Evolutionary conservation across 2,113 vertebrate species (phyloP), one percentile per base, ranked within the genome.

Genomic region (Phalacrocorax brasilianus): DNA sequence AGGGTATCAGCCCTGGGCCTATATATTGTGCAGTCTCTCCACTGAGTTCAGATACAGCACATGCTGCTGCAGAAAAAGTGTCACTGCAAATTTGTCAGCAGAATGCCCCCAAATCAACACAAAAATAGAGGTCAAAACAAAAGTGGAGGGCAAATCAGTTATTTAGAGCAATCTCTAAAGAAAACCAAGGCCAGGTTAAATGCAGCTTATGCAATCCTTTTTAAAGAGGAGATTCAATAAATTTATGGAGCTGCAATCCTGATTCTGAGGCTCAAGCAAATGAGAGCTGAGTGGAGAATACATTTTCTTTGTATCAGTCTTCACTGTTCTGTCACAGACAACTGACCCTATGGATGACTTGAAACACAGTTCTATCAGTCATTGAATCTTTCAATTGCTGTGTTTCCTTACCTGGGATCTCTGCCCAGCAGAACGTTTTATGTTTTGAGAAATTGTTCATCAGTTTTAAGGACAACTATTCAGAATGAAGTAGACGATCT

Each of bases 171-270:
- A 77, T 22, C 49, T 79, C 65, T n/a, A 58, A 88, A 90, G 73
- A 78, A 89, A 92, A 55, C 35, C 68, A 93, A 95, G 74, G 67
- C 62, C 58, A 70, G n/a, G 77, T 81, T 92, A 94, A 94, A 83
- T 58, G 70, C n/a, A 58, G 32, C 7, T 96, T 89, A 91, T 85
- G 76, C 72, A 87, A 89, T 67, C 50, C 7, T 81, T 86, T 94
- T 59, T 62, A 91, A 85, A 89, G 49, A 84, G 40, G 28, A 84
- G 12, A 71, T 92, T 82, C 66, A 79, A 83, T 61, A 96, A 88
- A 80, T 95, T 82, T 76, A 49, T 70, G 26, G 45, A 95, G 26
- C 45, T 89, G 50, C 50, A 68, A 27, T 68, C 11, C 11, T 87
- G 47, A 74, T 79, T 94, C 59, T 83, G n/a, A 56, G 65, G 49